Percentiles rank a stretch among this genome's conserved stretches.
These are phyloP conservation scores for Ceyx margarethae DNA, from an alignment of 2,113 vertebrate genomes.

Conservation along the genomic window DNA sequence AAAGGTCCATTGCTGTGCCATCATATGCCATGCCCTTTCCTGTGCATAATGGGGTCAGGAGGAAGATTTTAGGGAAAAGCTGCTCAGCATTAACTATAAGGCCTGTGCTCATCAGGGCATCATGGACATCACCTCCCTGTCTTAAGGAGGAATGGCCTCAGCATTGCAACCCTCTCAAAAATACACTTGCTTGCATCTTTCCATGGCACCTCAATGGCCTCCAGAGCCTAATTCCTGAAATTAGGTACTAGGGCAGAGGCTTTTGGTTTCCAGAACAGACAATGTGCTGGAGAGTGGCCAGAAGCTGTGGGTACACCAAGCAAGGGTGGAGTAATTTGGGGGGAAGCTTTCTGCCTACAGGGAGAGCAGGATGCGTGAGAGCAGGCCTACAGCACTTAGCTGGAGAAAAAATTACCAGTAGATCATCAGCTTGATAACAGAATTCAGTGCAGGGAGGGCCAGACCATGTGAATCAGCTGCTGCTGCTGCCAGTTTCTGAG, in stretches of 20 bases:
- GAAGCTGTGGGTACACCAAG: not conserved
- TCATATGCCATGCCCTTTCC: not conserved
- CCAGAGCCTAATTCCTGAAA: slow-evolving; percentile 25
- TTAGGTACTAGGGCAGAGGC: slow-evolving; percentile 50
- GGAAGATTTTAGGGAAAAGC: not conserved
- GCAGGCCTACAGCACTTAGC: slow-evolving; percentile 38
- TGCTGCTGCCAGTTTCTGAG: not conserved
- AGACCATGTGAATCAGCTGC: slow-evolving; percentile 10
- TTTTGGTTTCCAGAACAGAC: slow-evolving; percentile 48
- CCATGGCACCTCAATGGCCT: not conserved
- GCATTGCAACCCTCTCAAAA: not conserved
- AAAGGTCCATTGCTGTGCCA: not conserved
- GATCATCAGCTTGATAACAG: slow-evolving; percentile 57
- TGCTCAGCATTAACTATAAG: not conserved
- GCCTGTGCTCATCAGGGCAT: not conserved
- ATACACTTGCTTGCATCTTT: not conserved
- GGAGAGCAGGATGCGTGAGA: slow-evolving; percentile 46
- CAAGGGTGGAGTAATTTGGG: slow-evolving; percentile 29
- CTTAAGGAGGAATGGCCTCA: not conserved
- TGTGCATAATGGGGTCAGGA: fast-evolving
- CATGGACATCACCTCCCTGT: fast-evolving
- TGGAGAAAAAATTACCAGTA: slow-evolving; percentile 25
- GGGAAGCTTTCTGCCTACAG: slow-evolving; percentile 62
- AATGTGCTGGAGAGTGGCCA: slow-evolving; percentile 51
- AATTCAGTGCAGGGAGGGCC: not conserved